Percentiles rank a stretch among this genome's conserved stretches.
Conservation (phyloP, 2,888 invertebrate genomes). For the Opisthograptis luteolata region DNA sequence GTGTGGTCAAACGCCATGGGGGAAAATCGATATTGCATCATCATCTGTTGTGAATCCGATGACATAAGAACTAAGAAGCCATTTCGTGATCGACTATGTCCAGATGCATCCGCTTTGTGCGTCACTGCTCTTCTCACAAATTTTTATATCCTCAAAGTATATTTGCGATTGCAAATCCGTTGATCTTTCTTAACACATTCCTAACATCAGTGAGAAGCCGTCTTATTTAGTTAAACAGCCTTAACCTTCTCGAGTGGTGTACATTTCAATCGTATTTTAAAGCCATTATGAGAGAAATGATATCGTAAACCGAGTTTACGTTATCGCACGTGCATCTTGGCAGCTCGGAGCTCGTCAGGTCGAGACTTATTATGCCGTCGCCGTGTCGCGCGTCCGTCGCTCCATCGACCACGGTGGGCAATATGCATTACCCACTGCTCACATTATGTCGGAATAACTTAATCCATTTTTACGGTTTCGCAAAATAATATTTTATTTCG, state of each 20-base stretch:
- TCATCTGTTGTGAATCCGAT: not conserved
- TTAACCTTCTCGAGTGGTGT: conserved; percentile 22
- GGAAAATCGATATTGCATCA: too few species aligned
- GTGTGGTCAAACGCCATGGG: too few species aligned
- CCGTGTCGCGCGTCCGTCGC: conserved; percentile 60
- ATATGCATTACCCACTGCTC: conserved; percentile 55
- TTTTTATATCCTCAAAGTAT: not conserved
- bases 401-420: conserved; percentile 61
- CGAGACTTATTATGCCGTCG: conserved; percentile 67
- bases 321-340: conserved; percentile 75
- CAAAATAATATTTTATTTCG: conserved; percentile 15
- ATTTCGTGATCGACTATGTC: not conserved
- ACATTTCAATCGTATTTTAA: conserved; percentile 31
- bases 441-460: conserved; percentile 54
- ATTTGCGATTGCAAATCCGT: not conserved
- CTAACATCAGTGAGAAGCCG: not conserved
- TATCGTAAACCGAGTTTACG: conserved; percentile 52
- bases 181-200: not conserved
- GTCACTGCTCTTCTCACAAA: not conserved
- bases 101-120: not conserved
- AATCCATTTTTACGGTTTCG: conserved; percentile 5
- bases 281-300: conserved; percentile 41
- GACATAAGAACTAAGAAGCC: not conserved
- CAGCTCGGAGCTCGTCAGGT: conserved; percentile 43
- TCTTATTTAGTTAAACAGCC: not conserved